Evolutionary conservation across 1,140 invertebrate species (phyloP), one percentile per base, ranked within the genome.

Genomic region (Amphibalanus amphitrite): DNA sequence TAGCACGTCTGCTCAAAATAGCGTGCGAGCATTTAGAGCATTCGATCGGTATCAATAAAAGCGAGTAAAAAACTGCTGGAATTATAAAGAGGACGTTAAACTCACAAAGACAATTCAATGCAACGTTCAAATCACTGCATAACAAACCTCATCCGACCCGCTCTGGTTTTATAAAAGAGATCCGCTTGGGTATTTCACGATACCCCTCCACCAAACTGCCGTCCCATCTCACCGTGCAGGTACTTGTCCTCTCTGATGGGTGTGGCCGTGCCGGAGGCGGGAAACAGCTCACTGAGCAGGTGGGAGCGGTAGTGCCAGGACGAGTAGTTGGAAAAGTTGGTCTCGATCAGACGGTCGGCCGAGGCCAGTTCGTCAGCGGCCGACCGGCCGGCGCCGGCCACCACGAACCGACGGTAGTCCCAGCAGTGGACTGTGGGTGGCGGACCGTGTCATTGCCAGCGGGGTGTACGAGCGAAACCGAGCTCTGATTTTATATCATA

Each of bases 291-390:
- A 13, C 90, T 87, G 33, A 97, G 81, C 75, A 98, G 83, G 82
- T 90, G 92, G 81, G 93, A 96, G 67, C 96, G 86, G 78, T 97
- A 96, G 84, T 98, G 95, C 95, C 95, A 98, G 0, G 95, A 93
- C 0, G 95, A 98, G 82, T 97, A 98, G 82, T 98, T 98, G 10
- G 95, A 98, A 80, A 98, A 97, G 80, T 99, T 97, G 25, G 85
- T 86, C 76, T 88, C 83, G 76, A 97, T 89, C 79, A 93, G 90
- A 71, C 88, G 85, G 25, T 86, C 88, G 33, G 91, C 91, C 80
- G 89, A 95, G 72, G 89, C 83, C 71, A 96, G 84, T 81, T 96
- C 93, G 73, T 90, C 84, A 75, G 87, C 81, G 29, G 87, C 77
- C 17, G 86, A 78, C 59, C 89, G 83, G 3, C 84, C 81, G 47